Conservation (phyloP, 2,797 vertebrate genomes). For the Pangasius mekongensis region DNA sequence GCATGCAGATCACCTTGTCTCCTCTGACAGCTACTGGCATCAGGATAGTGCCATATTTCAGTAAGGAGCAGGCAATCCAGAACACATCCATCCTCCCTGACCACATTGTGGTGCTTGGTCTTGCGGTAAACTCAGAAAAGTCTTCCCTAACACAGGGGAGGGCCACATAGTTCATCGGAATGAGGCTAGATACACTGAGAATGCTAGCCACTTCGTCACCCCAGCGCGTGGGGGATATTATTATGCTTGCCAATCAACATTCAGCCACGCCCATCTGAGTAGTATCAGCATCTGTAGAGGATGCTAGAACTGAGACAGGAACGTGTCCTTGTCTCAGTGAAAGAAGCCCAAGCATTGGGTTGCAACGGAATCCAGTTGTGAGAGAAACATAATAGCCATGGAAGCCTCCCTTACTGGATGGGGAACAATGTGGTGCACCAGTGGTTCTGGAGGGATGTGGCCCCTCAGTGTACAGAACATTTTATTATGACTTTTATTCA, state of each 20-base stretch:
- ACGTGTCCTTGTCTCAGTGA: not conserved
- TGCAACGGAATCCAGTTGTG: not conserved
- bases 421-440: not conserved
- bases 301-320: not conserved
- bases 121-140: not conserved
- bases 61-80: not conserved
- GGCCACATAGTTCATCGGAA: not conserved
- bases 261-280: not conserved
- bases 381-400: not conserved
- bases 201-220: not conserved
- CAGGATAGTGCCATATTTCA: not conserved
- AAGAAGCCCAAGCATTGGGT: not conserved
- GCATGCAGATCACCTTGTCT: not conserved
- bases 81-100: not conserved
- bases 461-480: not conserved
- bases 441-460: not conserved
- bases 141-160: not conserved
- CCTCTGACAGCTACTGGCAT: not conserved
- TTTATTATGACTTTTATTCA: not conserved
- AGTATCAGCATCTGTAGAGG: not conserved
- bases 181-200: not conserved
- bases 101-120: not conserved
- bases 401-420: not conserved
- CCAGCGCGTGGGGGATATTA: not conserved
- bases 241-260: constrained; percentile 11